Evolutionary conservation across 2,797 vertebrate species (phyloP).

Genomic region (Pitangus sulphuratus): DNA sequence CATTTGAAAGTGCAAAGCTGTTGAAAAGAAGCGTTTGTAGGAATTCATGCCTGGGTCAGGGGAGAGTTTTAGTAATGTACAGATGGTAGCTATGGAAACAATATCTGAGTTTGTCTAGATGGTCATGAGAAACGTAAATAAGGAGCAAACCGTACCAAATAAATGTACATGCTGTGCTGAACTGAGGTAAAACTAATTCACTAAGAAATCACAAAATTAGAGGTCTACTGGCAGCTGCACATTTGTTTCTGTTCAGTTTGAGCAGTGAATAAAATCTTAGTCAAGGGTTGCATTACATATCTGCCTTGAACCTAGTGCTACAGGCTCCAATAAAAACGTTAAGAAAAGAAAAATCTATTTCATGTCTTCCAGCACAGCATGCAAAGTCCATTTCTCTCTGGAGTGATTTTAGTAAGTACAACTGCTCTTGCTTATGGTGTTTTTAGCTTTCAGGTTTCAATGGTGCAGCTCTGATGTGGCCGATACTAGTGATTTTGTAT

Average conservation of each 20-base stretch:
- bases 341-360: background rate
- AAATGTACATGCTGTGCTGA: conserved; percentile 12
- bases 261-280: background rate
- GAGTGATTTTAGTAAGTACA: background rate
- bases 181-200: background rate
- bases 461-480: background rate
- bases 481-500: background rate
- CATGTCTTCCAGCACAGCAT: background rate
- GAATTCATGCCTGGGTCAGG: background rate
- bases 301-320: conserved; percentile 1
- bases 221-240: background rate
- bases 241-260: background rate
- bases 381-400: background rate
- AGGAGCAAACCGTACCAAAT: background rate
- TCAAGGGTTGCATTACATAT: background rate
- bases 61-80: background rate
- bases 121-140: conserved; percentile 12
- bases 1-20: background rate
- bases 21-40: background rate
- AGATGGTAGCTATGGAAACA: conserved; percentile 40
- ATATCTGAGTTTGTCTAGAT: conserved; percentile 13
- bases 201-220: background rate
- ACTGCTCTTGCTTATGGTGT: rapidly evolving
- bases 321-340: background rate
- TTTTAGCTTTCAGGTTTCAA: background rate